Percentiles rank a stretch among this genome's conserved stretches.
Evolutionary conservation across 2,797 vertebrate species (phyloP).

Genomic region (Monodelphis domestica): DNA sequence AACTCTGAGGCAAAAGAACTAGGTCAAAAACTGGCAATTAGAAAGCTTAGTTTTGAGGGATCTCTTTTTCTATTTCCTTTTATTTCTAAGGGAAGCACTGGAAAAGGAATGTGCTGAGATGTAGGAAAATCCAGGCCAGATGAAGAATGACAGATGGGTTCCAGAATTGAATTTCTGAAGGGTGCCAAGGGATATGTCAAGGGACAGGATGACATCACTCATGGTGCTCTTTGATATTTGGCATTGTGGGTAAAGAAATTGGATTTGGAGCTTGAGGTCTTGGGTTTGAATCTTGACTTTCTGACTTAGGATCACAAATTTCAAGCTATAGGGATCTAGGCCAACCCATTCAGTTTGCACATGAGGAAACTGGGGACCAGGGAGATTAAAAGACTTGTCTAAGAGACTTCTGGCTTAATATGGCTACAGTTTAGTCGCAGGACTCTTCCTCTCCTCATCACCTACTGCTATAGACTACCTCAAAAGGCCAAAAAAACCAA

Average conservation of each 20-base stretch:
- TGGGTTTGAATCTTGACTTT: background rate
- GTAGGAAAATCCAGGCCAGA: background rate
- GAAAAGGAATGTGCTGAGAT: background rate
- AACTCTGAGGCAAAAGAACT: slow-evolving; percentile 66
- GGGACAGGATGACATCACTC: background rate
- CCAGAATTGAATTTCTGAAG: background rate
- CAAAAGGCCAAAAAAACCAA: too few species aligned
- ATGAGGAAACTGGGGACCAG: background rate
- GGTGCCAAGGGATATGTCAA: background rate
- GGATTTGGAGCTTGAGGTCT: background rate
- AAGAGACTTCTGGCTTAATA: too few species aligned
- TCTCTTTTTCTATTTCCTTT: slow-evolving; percentile 21
- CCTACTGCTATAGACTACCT: too few species aligned
- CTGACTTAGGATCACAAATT: background rate
- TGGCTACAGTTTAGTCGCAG: too few species aligned
- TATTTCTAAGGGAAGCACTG: slow-evolving; percentile 23
- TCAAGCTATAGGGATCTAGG: background rate
- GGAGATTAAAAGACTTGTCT: background rate
- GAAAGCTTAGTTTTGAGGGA: slow-evolving; percentile 20
- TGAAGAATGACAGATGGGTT: background rate
- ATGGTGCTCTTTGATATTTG: background rate
- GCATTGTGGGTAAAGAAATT: background rate
- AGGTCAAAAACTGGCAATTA: slow-evolving; percentile 70
- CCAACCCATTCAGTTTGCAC: background rate
- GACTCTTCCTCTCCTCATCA: too few species aligned